Evolutionary conservation across 2,797 vertebrate genomes (phyloP).

Genomic region (Kryptolebias ocellatus): DNA sequence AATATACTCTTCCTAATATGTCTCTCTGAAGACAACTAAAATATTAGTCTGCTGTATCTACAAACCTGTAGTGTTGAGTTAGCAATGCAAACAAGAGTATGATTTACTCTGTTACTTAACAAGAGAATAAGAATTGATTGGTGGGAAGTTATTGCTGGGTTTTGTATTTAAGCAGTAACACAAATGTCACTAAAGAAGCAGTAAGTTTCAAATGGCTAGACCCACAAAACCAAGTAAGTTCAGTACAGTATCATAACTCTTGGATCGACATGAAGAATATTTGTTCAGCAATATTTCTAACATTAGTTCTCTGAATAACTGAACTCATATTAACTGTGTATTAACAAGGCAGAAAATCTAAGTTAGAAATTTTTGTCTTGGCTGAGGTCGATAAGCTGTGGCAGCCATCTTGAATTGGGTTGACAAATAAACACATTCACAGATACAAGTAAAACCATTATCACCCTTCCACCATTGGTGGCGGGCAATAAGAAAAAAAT

Average conservation of each 20-base stretch:
- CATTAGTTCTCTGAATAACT: constrained; percentile 48
- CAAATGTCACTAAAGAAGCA: not conserved
- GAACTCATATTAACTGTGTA: constrained; percentile 47
- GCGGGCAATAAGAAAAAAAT: too few relatives aligned
- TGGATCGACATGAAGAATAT: constrained; percentile 45
- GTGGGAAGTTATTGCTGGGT: not conserved
- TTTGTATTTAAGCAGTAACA: not conserved
- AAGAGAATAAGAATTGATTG: constrained; percentile 3
- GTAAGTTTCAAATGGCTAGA: constrained; percentile 3
- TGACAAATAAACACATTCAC: too few relatives aligned
- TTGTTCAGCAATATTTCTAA: constrained; percentile 50
- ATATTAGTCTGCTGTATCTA: constrained; percentile 7
- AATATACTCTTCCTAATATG: not conserved
- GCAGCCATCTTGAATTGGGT: too few relatives aligned
- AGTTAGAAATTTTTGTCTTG: constrained; percentile 4
- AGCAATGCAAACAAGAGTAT: not conserved
- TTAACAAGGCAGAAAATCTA: constrained; percentile 39
- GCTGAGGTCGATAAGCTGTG: too few relatives aligned
- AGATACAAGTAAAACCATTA: too few relatives aligned
- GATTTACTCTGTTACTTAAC: not conserved
- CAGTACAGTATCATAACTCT: constrained; percentile 1
- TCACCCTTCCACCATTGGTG: too few relatives aligned
- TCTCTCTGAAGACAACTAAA: constrained; percentile 1
- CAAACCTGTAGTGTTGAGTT: not conserved
- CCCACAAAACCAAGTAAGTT: constrained; percentile 13